A percentile compares a stretch with the other conserved stretches of the same genome.
phyloP scores from a whole-genome alignment of 2,888 invertebrate species.

The Kryphioiulus occultus region DNA sequence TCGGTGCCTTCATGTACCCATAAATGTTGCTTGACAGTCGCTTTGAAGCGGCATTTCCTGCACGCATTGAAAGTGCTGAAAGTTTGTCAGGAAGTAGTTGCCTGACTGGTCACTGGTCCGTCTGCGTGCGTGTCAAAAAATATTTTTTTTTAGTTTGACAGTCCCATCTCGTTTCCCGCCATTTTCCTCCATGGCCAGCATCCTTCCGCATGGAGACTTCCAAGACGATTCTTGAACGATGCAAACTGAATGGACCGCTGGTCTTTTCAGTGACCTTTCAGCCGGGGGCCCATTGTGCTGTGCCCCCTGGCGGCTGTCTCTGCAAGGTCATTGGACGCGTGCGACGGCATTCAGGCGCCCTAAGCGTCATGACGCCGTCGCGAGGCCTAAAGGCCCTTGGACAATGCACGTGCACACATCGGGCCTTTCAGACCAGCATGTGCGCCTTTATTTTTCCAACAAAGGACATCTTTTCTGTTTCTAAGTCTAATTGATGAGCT shows the following conservation, averaged over 20 bases:
- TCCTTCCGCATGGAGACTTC: neutral
- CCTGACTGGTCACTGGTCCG: neutral
- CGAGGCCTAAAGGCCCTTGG: neutral
- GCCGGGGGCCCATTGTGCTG: neutral
- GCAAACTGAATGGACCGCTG: neutral
- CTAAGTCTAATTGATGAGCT: constrained; percentile 19
- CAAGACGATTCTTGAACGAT: neutral
- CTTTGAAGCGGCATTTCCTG: neutral
- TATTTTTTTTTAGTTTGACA: neutral
- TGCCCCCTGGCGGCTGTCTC: neutral
- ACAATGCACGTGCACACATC: neutral
- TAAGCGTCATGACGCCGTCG: neutral
- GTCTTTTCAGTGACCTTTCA: neutral
- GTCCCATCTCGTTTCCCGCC: neutral
- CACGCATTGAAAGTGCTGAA: neutral
- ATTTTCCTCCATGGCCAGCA: neutral
- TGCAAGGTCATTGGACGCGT: neutral
- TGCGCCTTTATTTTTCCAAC: constrained; percentile 1
- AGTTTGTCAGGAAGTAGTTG: neutral
- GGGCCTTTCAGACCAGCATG: neutral
- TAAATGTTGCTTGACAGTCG: neutral
- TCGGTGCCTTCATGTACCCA: neutral
- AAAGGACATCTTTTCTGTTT: neutral
- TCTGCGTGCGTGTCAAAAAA: neutral
- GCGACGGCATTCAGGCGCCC: neutral